These are phyloP conservation scores for Gobio gobio DNA, from an alignment of 2,113 vertebrate species.

Conservation along the genomic window DNA sequence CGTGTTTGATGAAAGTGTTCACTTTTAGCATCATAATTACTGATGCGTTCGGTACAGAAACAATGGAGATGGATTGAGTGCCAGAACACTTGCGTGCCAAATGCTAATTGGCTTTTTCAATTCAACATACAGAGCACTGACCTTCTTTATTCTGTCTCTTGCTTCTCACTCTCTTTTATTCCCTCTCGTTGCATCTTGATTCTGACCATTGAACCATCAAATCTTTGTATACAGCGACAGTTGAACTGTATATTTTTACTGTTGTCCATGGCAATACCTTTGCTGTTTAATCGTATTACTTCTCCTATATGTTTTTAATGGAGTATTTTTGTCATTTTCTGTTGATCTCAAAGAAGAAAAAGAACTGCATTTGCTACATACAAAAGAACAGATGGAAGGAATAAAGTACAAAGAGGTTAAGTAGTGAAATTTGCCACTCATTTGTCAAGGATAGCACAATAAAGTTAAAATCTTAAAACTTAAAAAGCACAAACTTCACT, in stretches of 20 bases:
- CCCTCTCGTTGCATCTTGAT: background rate
- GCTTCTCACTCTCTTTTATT: background rate
- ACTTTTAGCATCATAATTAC: constrained; percentile 17
- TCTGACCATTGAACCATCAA: background rate
- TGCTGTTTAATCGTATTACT: background rate
- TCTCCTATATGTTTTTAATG: no score
- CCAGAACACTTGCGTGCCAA: background rate
- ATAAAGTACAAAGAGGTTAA: no score
- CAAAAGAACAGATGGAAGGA: no score
- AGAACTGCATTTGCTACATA: no score
- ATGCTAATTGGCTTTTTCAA: constrained; percentile 17
- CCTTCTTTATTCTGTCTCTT: background rate
- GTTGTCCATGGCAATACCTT: background rate
- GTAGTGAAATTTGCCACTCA: no score
- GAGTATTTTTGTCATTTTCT: no score
- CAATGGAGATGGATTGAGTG: constrained; percentile 25
- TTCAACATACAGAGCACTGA: constrained; percentile 3
- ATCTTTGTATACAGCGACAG: background rate
- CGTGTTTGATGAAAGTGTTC: constrained; percentile 13
- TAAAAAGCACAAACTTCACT: no score
- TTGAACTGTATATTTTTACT: background rate
- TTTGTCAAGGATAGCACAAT: no score
- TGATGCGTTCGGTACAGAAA: background rate
- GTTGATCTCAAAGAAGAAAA: no score
- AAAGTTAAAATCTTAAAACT: no score